Conservation (phyloP, 1,140 invertebrate genomes). For the Tachypleus tridentatus region DNA sequence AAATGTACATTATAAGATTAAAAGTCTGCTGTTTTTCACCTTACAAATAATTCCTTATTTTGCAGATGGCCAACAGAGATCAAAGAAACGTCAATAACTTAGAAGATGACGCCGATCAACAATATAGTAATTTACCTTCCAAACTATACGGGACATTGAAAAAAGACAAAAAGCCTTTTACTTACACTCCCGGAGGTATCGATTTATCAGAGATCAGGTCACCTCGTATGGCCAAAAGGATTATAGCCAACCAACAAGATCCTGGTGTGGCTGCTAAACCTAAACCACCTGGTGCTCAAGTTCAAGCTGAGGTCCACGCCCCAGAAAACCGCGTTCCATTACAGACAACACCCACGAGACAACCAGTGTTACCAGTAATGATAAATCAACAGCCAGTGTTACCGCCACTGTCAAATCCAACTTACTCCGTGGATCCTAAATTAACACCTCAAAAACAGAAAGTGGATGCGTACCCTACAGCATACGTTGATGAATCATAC, state of each 20-base stretch:
- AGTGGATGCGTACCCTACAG: too few species aligned
- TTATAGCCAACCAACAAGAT: slow-evolving; percentile 14
- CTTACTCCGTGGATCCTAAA: not conserved
- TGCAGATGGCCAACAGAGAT: too few species aligned
- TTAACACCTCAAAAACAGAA: not conserved
- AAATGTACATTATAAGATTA: too few species aligned
- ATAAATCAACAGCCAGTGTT: slow-evolving; percentile 13
- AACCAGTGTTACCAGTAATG: slow-evolving; percentile 13
- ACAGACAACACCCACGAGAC: slow-evolving; percentile 8
- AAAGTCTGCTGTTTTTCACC: too few species aligned
- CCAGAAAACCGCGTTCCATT: slow-evolving; percentile 4
- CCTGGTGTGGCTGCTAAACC: not conserved
- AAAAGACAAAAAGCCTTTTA: slow-evolving; percentile 89
- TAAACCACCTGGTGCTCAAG: not conserved
- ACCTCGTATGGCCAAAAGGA: slow-evolving; percentile 65
- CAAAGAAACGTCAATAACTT: too few species aligned
- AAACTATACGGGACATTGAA: slow-evolving; percentile 87
- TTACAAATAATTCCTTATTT: too few species aligned
- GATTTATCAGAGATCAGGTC: slow-evolving; percentile 80
- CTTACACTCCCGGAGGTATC: slow-evolving; percentile 81
- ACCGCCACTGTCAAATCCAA: slow-evolving; percentile 9
- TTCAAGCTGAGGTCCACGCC: not conserved
- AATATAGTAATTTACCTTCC: slow-evolving; percentile 49
- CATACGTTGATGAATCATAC: too few species aligned
- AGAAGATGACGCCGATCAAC: not conserved